Percentiles rank a stretch among this genome's conserved stretches.
phyloP scores from a whole-genome alignment of 1,140 invertebrate species.

The Aphelenchoides fujianensis region DNA sequence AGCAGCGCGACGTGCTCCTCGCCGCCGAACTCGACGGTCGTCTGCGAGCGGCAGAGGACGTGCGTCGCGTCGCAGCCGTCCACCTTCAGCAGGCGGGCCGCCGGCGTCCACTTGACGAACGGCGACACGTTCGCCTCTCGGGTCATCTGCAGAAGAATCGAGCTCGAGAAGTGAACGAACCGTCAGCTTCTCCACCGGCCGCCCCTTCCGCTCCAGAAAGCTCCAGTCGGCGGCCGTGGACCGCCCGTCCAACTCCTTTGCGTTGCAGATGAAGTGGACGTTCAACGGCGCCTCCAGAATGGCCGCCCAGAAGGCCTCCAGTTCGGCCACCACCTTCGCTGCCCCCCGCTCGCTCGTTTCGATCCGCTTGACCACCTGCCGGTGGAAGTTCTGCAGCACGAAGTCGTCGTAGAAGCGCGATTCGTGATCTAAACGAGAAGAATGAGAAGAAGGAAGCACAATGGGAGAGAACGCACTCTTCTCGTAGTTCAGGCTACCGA shows the following conservation, averaged over 20 bases:
- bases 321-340: slow-evolving; percentile 3
- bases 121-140: neutral
- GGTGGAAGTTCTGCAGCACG: slow-evolving; percentile 38
- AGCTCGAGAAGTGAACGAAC: neutral
- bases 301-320: slow-evolving; percentile 13
- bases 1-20: slow-evolving; percentile 73
- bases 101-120: neutral
- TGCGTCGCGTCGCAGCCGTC: slow-evolving; percentile 77
- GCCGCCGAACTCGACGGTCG: slow-evolving; percentile 67
- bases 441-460: no score
- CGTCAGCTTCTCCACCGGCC: neutral
- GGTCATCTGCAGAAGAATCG: neutral
- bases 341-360: slow-evolving; percentile 19
- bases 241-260: slow-evolving; percentile 11
- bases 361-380: slow-evolving; percentile 16
- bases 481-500: neutral
- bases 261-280: slow-evolving; percentile 31
- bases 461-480: slow-evolving; percentile 17
- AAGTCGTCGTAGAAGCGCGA: slow-evolving; percentile 28
- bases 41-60: slow-evolving; percentile 67
- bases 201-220: neutral
- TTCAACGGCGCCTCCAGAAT: slow-evolving; percentile 31
- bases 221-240: neutral
- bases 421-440: slow-evolving; percentile 37
- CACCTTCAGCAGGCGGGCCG: slow-evolving; percentile 70